Percentiles rank a stretch among this genome's conserved stretches.
Conservation (phyloP, 2,797 vertebrate species). For the Acanthurus leucopareius region DNA sequence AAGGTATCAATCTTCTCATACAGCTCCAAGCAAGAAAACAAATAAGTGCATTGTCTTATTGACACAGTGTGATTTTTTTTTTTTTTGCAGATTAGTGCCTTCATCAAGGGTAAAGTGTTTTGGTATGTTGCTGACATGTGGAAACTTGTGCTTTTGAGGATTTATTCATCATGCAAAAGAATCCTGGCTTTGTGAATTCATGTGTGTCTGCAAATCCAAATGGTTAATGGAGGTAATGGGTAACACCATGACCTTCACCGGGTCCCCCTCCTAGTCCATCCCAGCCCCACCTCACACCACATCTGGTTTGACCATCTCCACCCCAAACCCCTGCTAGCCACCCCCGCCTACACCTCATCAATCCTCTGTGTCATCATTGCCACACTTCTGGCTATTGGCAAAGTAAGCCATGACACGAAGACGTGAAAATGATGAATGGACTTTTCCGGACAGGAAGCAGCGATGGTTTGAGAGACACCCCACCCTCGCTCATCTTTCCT, state of each 20-base stretch:
- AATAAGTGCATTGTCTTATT: not conserved
- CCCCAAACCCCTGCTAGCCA: constrained; percentile 74
- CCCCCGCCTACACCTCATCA: constrained; percentile 84
- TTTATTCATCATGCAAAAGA: constrained; percentile 26
- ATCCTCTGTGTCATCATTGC: constrained; percentile 85
- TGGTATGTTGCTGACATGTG: constrained; percentile 1
- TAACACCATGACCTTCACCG: constrained; percentile 81
- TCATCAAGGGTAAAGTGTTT: constrained; percentile 5
- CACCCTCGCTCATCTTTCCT: constrained; percentile 79
- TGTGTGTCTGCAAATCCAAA: constrained; percentile 48
- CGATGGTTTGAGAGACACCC: constrained; percentile 78
- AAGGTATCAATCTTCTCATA: constrained; percentile 14
- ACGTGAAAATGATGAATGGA: constrained; percentile 87
- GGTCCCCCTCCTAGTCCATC: constrained; percentile 63
- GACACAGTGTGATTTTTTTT: constrained; percentile 11
- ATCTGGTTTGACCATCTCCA: constrained; percentile 87
- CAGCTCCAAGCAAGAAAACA: not conserved
- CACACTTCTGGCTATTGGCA: constrained; percentile 83
- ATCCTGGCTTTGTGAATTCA: constrained; percentile 37
- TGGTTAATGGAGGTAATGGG: constrained; percentile 64
- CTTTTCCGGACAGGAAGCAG: constrained; percentile 85
- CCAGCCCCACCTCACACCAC: constrained; percentile 71
- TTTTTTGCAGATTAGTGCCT: not conserved
- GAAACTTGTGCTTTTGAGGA: constrained; percentile 29
- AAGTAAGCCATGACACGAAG: constrained; percentile 83